Percentiles rank a stretch among this genome's conserved stretches.
phyloP scores from a whole-genome alignment of 2,113 vertebrate genomes.

The Bos javanicus region DNA sequence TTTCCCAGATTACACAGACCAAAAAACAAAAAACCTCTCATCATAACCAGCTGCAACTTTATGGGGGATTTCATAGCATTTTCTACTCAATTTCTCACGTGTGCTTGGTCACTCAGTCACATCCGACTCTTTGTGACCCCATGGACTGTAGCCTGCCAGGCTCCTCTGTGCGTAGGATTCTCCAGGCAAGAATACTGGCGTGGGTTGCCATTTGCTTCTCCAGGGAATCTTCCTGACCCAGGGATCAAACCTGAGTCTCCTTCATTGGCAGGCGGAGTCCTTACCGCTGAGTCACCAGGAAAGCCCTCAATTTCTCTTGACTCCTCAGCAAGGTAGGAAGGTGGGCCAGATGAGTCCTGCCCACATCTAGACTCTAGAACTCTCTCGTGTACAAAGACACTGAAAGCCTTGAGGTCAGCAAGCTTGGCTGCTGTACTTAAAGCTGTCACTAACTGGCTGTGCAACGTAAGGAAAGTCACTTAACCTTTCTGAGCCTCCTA shows the following conservation, averaged over 20 bases:
- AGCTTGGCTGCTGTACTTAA: background rate
- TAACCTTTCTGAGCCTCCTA: background rate
- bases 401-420: background rate
- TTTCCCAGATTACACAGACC: background rate
- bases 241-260: background rate
- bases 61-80: background rate
- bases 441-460: background rate
- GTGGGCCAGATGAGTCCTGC: background rate
- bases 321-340: background rate
- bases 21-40: too few species aligned
- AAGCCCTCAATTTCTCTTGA: background rate
- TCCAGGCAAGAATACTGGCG: background rate
- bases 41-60: fast-evolving
- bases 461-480: background rate
- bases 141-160: background rate
- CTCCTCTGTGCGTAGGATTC: background rate
- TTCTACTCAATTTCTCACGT: background rate
- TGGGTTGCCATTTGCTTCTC: background rate
- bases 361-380: background rate
- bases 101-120: background rate
- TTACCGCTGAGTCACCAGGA: background rate
- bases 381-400: background rate
- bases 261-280: background rate
- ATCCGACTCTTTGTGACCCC: background rate
- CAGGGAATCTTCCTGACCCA: background rate